Percentiles rank a stretch among this genome's conserved stretches.
phyloP scores from a whole-genome alignment of 2,888 invertebrate species.

The Paralinhomoeus sp. region DNA sequence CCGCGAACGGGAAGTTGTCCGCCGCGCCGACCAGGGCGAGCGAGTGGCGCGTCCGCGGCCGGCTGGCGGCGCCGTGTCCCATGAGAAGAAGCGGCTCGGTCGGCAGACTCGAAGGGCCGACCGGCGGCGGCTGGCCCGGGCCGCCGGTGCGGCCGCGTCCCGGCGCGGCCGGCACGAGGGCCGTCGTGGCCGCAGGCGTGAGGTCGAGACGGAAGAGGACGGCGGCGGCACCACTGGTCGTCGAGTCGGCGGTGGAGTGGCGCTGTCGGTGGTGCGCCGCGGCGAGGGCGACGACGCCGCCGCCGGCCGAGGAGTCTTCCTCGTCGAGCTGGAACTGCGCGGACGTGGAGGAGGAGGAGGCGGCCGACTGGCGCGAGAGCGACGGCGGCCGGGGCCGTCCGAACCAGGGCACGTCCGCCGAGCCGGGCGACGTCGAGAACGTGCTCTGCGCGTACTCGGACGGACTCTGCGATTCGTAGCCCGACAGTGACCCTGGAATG shows the following conservation, averaged over 20 bases:
- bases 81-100: too few relatives aligned
- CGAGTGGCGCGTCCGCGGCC: too few relatives aligned
- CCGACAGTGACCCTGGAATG: neutral
- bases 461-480: neutral
- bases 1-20: constrained; percentile 1
- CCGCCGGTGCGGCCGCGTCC: too few relatives aligned
- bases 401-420: neutral
- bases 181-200: neutral
- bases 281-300: too few relatives aligned
- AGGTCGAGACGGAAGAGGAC: constrained; percentile 1
- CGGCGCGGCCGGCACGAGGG: neutral
- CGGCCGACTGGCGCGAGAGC: too few relatives aligned
- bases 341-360: neutral
- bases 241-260: neutral
- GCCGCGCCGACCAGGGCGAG: too few relatives aligned
- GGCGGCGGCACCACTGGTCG: neutral
- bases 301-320: too few relatives aligned
- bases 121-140: too few relatives aligned
- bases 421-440: constrained; percentile 4
- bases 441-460: constrained; percentile 2
- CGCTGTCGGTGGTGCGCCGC: neutral
- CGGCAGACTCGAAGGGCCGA: too few relatives aligned
- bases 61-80: too few relatives aligned
- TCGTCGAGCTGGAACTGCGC: too few relatives aligned
- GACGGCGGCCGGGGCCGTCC: too few relatives aligned